Base-by-base conservation (phyloP, 2,113 vertebrate species). In the Oryzias javanicus region DNA sequence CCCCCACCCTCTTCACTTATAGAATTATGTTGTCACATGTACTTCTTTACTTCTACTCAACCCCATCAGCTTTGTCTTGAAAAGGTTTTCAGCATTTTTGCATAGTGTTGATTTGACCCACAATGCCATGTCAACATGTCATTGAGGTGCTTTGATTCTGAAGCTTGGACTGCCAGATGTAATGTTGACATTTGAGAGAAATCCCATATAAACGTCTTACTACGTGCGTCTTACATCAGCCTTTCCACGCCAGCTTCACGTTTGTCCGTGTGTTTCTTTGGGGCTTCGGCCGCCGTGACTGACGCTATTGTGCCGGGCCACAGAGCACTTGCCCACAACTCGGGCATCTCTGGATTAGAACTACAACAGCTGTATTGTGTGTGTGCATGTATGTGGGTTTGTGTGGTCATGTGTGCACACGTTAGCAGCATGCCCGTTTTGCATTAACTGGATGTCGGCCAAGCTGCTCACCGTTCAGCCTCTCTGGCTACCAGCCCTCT, bases 291-390 rank as follows among this genome's bases (percentile, higher is more conserved):
- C 67, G 64, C 78, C 72, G 74, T 89, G 90, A 90, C 89, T 89
- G 87, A 90, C 57, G 79, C 80, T 84, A 82, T 90, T 91, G 87
- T 91, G 84, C 85, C 70, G 55, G 41, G 5, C 50, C 75, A 22
- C 74, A 44, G 74, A 85, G 74, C 80, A 22, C 72, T 88, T 83
- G 89, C 86, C 85, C 81, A 88, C 82, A 75, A 74, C 72, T 62
- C 79, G 60, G 72, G 78, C 82, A 80, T 82, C 82, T 70, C 62
- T 54, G 83, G 86, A 90, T 87, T 86, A 84, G 82, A 80, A 84
- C 72, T 72, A 91, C 86, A 91, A 87, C 84, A 89, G 84, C 86
- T 87, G 86, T 90, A 89, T 88, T 90, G 84, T 91, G 85, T 83
- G 49, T 76, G 74, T 79, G 71, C 76, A 63, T 69, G 67, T 68